phyloP scores from a whole-genome alignment of 2,113 vertebrate species.

The rat (Rattus norvegicus) region DNA sequence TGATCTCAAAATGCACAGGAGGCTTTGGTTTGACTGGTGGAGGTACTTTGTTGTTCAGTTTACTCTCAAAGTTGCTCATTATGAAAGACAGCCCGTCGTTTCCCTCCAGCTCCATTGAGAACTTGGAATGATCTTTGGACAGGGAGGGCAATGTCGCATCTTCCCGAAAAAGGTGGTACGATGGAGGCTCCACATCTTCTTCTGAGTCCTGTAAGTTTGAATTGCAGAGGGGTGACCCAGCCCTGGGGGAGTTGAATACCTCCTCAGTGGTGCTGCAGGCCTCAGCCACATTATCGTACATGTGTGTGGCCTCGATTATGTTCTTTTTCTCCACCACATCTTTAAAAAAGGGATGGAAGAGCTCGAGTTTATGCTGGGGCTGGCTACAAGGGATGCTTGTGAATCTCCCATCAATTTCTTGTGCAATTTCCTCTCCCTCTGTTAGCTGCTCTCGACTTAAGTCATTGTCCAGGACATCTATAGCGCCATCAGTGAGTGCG shows the following conservation, averaged over 20 bases:
- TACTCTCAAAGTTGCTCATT: slow-evolving; percentile 92
- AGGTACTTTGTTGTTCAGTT: slow-evolving; percentile 94
- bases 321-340: slow-evolving; percentile 95
- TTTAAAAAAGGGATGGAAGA: slow-evolving; percentile 94
- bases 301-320: slow-evolving; percentile 94
- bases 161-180: slow-evolving; percentile 88
- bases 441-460: slow-evolving; percentile 91
- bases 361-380: slow-evolving; percentile 92
- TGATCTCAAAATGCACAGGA: slow-evolving; percentile 92
- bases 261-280: slow-evolving; percentile 93
- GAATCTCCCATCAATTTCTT: slow-evolving; percentile 94
- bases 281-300: slow-evolving; percentile 96
- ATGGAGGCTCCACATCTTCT: slow-evolving; percentile 92
- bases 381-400: slow-evolving; percentile 90
- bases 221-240: slow-evolving; percentile 93
- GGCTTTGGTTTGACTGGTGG: slow-evolving; percentile 96
- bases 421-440: slow-evolving; percentile 96
- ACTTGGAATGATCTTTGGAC: slow-evolving; percentile 90
- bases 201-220: slow-evolving; percentile 93
- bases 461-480: slow-evolving; percentile 91
- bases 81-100: slow-evolving; percentile 91
- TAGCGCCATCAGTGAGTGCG: slow-evolving; percentile 90
- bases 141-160: slow-evolving; percentile 85
- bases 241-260: slow-evolving; percentile 92
- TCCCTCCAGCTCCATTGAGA: slow-evolving; percentile 91